Evolutionary conservation across 2,797 vertebrate species (phyloP).

Genomic region (Octomys mimax): DNA sequence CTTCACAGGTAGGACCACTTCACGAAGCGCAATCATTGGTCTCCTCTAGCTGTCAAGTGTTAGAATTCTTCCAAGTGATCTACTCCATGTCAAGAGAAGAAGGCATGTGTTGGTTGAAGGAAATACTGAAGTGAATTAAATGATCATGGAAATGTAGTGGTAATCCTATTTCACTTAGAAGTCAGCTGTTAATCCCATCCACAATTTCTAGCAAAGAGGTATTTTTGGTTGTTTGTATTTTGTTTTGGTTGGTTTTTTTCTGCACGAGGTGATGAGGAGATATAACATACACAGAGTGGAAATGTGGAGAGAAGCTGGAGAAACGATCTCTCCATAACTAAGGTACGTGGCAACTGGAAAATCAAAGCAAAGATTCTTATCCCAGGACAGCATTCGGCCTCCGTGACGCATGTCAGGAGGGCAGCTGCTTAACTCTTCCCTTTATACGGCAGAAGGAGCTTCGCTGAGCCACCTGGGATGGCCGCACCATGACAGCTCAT

Average conservation of each 20-base stretch:
- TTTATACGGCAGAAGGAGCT: background rate
- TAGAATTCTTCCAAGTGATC: background rate
- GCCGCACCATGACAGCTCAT: background rate
- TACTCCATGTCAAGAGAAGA: background rate
- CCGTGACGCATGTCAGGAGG: background rate
- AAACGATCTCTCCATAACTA: background rate
- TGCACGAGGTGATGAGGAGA: background rate
- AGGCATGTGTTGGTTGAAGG: background rate
- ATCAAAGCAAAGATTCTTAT: background rate
- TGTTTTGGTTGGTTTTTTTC: background rate
- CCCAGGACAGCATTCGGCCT: background rate
- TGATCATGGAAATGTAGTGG: background rate
- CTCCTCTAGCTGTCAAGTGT: background rate
- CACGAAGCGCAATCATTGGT: background rate
- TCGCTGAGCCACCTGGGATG: background rate
- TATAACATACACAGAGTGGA: too few relatives aligned
- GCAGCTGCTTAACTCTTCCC: background rate
- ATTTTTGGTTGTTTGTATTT: too few relatives aligned
- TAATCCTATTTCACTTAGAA: conserved; percentile 19
- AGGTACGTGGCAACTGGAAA: background rate
- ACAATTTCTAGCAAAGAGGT: background rate
- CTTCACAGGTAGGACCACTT: background rate
- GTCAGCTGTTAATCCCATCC: background rate
- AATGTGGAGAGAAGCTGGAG: background rate
- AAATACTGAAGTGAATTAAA: conserved; percentile 37